Conservation (phyloP, 2,113 vertebrate species). For the Thomomys bottae region DNA sequence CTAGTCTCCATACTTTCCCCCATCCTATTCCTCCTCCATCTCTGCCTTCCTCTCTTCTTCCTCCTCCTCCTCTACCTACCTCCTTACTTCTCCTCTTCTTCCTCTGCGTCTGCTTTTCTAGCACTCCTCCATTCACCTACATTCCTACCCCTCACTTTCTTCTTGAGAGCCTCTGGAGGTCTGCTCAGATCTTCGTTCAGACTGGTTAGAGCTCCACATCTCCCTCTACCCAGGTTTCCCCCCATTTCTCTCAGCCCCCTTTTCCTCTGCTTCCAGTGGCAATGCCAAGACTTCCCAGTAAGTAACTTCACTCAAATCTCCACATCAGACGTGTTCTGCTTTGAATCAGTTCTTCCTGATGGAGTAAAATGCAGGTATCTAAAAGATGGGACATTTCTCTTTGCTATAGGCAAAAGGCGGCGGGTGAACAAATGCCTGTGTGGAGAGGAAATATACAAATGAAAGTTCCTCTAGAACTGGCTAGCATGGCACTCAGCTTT, state of each 20-base stretch:
- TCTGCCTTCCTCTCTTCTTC: too few relatives aligned
- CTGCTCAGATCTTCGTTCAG: background rate
- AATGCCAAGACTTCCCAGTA: too few relatives aligned
- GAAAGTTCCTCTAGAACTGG: background rate
- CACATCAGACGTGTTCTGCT: background rate
- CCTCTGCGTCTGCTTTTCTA: too few relatives aligned
- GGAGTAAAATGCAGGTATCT: too few relatives aligned
- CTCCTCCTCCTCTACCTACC: too few relatives aligned
- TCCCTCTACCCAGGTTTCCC: background rate
- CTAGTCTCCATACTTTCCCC: too few relatives aligned
- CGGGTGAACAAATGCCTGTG: background rate
- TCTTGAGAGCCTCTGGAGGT: fast-evolving
- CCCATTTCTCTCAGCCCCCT: too few relatives aligned
- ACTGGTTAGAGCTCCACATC: too few relatives aligned
- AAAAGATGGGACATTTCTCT: background rate
- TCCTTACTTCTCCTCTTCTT: background rate
- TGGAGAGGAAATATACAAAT: background rate
- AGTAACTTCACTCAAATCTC: background rate
- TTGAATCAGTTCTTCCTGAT: background rate
- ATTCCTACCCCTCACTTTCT: too few relatives aligned
- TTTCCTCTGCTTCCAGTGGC: too few relatives aligned
- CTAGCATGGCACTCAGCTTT: fast-evolving
- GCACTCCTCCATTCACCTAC: too few relatives aligned
- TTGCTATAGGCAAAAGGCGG: fast-evolving
- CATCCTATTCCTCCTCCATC: too few relatives aligned